Evolutionary conservation across 1,140 invertebrate genomes (phyloP).

Genomic region (Cyclina sinensis): DNA sequence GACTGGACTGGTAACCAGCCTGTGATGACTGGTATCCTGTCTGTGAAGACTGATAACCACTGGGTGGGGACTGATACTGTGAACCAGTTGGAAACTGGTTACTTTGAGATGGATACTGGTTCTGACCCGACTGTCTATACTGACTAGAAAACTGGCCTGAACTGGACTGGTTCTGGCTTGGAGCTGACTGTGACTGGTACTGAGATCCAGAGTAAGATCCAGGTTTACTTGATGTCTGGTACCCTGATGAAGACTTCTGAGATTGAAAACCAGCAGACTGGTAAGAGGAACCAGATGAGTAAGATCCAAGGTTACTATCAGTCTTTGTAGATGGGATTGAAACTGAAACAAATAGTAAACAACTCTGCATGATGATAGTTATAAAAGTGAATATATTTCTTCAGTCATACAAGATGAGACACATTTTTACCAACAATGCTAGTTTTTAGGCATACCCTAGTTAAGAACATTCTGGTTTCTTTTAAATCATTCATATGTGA

Average conservation of each 20-base stretch:
- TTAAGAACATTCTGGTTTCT: no score
- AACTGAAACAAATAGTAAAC: conserved; percentile 25
- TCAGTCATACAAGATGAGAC: no score
- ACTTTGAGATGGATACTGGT: conserved; percentile 71
- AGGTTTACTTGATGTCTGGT: conserved; percentile 63
- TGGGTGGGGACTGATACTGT: conserved; percentile 60
- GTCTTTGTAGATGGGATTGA: conserved; percentile 43
- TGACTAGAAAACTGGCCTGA: conserved; percentile 60
- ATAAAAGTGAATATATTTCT: no score
- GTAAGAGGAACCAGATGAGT: background rate
- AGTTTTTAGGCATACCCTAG: no score
- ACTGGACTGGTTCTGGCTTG: conserved; percentile 70
- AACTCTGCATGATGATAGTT: no score
- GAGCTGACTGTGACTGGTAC: conserved; percentile 70
- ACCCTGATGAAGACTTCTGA: conserved; percentile 50
- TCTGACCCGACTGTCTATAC: conserved; percentile 65
- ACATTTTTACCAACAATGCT: no score
- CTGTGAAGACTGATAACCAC: conserved; percentile 51
- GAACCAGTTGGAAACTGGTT: conserved; percentile 44
- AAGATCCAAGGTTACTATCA: conserved; percentile 36
- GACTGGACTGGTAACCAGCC: conserved; percentile 53
- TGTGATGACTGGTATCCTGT: conserved; percentile 39
- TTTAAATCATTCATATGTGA: no score
- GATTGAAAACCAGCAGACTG: conserved; percentile 45
- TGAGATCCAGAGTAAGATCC: conserved; percentile 74